Base-by-base conservation (phyloP, 2,113 vertebrate genomes). In the Upupa epops region DNA sequence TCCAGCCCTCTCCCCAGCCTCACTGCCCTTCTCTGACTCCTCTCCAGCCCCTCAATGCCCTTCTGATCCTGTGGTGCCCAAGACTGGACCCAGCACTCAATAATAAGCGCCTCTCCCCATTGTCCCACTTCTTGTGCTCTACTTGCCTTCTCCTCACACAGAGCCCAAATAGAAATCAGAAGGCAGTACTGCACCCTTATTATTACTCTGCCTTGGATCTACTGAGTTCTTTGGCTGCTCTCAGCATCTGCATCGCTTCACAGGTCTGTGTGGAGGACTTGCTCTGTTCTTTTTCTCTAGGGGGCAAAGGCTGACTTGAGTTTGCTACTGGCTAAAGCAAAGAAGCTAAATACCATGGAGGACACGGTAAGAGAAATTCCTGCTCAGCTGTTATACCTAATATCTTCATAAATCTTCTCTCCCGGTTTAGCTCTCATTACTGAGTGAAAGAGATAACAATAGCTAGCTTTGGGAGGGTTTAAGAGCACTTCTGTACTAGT, bases 331-430 rank as follows among this genome's bases (percentile, higher is more conserved):
- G 51, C 82, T 84, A 86, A 86, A 56, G 5, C 16, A 84, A 86
- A 76, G 9, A 69, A 84, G 17, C n/a, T 78, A 90, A 88, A 55
- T 54, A 69, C 3, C 31, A n/a, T 51, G 14, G 66, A 70, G 9
- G 13, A 2, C 37, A 59, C 73, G n/a, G 79, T 18, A 56, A 90
- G 55, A 73, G 81, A 88, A 94, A 89, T 3, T 74, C 3, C 88
- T 83, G 55, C 60, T 93, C 26, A 64, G 11, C 32, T 76, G 55
- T 85, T 93, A 65, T 68, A 16, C 48, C 40, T 52, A 73, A 19
- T 80, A 80, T 83, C 71, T 90, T 92, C 24, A 91, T 93, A 89
- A 92, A 91, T 74, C 59, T 91, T 83, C 18, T 78, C 55, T 83
- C n/a, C 29, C 89, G 66, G 42, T 71, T 93, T 83, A 85, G 48